Conservation (phyloP, 2,888 invertebrate species). For the Dryobota labecula region DNA sequence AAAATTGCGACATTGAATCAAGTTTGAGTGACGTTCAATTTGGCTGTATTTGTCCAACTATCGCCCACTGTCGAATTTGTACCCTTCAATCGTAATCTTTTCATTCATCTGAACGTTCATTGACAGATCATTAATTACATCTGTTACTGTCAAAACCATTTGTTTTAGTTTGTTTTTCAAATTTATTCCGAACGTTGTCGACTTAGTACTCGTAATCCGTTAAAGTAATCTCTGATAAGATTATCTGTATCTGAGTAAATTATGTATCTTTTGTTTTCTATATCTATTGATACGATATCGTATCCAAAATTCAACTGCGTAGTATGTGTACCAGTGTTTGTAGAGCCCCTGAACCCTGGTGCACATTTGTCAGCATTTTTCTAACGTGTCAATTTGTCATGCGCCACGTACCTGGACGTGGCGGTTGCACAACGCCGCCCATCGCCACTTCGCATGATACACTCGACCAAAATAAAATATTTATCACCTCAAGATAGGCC, state of each 20-base stretch:
- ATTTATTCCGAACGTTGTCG: conserved; percentile 47
- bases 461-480: conserved; percentile 73
- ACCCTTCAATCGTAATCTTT: conserved; percentile 65
- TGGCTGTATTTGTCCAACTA: conserved; percentile 70
- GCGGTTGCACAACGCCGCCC: conserved; percentile 56
- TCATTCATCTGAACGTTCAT: conserved; percentile 61
- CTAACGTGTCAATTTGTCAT: conserved; percentile 54
- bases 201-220: conserved; percentile 68
- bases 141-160: conserved; percentile 60
- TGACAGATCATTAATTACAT: conserved; percentile 67
- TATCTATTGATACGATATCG: conserved; percentile 68
- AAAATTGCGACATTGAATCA: conserved; percentile 72
- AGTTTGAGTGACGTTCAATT: conserved; percentile 76
- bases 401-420: conserved; percentile 49
- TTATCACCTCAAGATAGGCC: conserved; percentile 71
- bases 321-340: conserved; percentile 65
- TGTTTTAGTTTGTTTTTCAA: conserved; percentile 58
- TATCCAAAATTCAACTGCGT: conserved; percentile 74
- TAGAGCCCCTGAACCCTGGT: conserved; percentile 45
- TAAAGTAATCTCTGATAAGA: conserved; percentile 67
- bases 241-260: conserved; percentile 70
- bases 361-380: conserved; percentile 42
- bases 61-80: conserved; percentile 72
- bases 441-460: conserved; percentile 68
- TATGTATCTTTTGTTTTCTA: conserved; percentile 72